phyloP scores from a whole-genome alignment of 2,113 vertebrate genomes.

The Petrocephalus microphthalmus region DNA sequence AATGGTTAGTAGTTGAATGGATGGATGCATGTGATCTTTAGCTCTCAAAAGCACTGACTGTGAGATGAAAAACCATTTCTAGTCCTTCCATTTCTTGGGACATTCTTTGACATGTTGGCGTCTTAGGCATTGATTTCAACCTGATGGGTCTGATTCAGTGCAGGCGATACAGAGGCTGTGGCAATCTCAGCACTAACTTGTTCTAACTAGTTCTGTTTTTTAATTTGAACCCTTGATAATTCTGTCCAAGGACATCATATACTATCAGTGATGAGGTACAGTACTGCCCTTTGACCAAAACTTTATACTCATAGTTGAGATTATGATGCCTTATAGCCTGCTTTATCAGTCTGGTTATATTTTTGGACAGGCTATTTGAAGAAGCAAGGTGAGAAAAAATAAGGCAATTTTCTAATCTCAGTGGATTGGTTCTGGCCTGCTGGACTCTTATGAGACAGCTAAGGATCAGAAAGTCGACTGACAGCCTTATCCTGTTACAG shows the following conservation, averaged over 20 bases:
- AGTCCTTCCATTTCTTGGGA: neutral
- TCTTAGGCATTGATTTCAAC: neutral
- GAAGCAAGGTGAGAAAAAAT: neutral
- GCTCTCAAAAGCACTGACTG: neutral
- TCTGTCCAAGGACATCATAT: neutral
- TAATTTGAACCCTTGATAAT: neutral
- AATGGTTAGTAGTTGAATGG: neutral
- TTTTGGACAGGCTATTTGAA: neutral
- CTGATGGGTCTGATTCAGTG: neutral
- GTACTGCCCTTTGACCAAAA: neutral
- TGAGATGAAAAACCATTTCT: neutral
- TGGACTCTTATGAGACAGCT: neutral
- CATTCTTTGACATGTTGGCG: neutral
- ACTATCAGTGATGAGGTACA: no score
- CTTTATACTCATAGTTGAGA: neutral
- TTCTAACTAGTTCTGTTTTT: neutral
- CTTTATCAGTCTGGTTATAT: neutral
- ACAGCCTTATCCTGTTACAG: neutral
- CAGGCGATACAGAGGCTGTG: neutral
- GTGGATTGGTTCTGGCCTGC: neutral
- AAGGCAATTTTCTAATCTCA: no score
- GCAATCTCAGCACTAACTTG: neutral
- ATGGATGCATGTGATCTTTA: neutral
- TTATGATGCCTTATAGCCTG: neutral
- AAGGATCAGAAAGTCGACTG: neutral